Conservation (phyloP, 1,140 invertebrate species). For the Nasonia vitripennis region DNA sequence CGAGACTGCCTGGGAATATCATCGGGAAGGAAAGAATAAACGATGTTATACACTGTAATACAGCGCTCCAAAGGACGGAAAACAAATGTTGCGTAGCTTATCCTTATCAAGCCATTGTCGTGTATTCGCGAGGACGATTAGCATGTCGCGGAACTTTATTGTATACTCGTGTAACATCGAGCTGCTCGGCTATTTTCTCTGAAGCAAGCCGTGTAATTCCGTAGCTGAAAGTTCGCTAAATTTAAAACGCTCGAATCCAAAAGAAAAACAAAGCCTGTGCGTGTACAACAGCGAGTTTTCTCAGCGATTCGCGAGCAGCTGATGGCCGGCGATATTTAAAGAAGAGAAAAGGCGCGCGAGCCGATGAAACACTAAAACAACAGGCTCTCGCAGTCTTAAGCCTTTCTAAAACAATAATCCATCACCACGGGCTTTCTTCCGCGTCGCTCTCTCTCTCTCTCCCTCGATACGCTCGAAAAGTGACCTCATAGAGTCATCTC, state of each 20-base stretch:
- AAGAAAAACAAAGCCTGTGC: neutral
- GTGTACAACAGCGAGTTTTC: neutral
- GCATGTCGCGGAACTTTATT: neutral
- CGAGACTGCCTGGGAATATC: neutral
- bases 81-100: slow-evolving; percentile 6
- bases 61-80: neutral
- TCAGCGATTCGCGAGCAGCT: neutral
- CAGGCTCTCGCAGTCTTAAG: neutral
- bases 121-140: neutral
- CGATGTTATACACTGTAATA: slow-evolving; percentile 8
- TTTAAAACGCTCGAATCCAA: no score
- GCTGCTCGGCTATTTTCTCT: no score
- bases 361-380: neutral
- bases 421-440: neutral
- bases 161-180: no score
- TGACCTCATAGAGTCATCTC: neutral
- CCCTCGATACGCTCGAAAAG: neutral
- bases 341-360: neutral
- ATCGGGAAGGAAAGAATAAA: neutral
- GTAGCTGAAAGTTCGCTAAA: no score
- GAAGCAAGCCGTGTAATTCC: no score
- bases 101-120: neutral
- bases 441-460: neutral
- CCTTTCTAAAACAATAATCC: slow-evolving; percentile 20
- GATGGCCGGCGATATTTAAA: neutral